Conservation (phyloP, 2,113 vertebrate genomes). For the Amblyornis subalaris region DNA sequence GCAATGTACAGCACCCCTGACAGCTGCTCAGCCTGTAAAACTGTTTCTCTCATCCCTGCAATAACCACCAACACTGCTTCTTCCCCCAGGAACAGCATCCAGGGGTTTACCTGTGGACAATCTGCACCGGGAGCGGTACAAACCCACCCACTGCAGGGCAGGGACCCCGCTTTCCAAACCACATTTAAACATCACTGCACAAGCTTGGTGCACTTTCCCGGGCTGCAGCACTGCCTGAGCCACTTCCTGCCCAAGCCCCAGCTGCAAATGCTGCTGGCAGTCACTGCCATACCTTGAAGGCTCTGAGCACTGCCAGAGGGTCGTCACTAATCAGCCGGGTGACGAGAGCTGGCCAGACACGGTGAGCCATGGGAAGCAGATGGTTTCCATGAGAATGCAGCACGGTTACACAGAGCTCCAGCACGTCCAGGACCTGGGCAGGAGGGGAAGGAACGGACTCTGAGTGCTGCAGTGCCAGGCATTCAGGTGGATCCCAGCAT, state of each 20-base stretch:
- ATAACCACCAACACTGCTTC: background rate
- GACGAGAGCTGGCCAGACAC: constrained; percentile 86
- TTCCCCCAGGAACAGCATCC: background rate
- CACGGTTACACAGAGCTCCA: constrained; percentile 81
- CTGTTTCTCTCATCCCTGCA: background rate
- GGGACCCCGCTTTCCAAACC: background rate
- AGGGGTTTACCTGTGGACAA: background rate
- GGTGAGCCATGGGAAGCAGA: constrained; percentile 89
- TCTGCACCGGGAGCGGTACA: background rate
- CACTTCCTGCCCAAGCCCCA: background rate
- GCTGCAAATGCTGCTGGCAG: background rate
- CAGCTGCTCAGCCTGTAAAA: background rate
- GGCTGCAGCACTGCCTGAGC: background rate
- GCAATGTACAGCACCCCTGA: background rate
- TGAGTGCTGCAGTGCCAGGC: background rate
- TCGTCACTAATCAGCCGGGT: constrained; percentile 84
- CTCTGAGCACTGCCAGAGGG: constrained; percentile 84
- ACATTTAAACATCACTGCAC: background rate
- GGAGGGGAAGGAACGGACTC: background rate
- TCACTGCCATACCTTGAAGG: constrained; percentile 80
- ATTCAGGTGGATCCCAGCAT: background rate
- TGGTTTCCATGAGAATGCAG: constrained; percentile 79
- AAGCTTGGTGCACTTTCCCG: background rate
- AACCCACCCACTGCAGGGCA: background rate
- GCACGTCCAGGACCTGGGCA: constrained; percentile 82